phyloP scores from a whole-genome alignment of 2,888 invertebrate species.

The Orchestes rusci region DNA sequence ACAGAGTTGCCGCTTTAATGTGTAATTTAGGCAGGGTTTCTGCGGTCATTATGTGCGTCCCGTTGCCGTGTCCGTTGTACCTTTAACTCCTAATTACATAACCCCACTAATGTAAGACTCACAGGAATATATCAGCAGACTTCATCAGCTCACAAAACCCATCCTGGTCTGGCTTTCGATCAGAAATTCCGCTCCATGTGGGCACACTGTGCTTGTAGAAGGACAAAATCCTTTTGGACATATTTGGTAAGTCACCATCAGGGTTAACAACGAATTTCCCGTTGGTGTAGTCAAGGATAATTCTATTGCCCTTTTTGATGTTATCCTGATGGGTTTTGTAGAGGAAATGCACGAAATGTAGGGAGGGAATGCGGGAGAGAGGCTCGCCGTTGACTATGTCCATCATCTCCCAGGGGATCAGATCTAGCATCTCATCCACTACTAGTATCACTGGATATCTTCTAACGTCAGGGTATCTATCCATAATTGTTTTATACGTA shows the following conservation, averaged over 20 bases:
- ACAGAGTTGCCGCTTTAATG: conserved; percentile 52
- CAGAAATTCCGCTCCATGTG: conserved; percentile 44
- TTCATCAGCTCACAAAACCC: conserved; percentile 48
- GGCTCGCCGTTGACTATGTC: conserved; percentile 58
- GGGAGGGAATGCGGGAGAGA: conserved; percentile 66
- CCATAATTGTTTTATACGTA: too few species aligned
- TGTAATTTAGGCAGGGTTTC: conserved; percentile 49
- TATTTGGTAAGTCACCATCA: conserved; percentile 46
- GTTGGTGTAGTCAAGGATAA: conserved; percentile 37
- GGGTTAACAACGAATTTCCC: conserved; percentile 65
- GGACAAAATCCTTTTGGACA: conserved; percentile 43
- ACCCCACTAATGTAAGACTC: conserved; percentile 37
- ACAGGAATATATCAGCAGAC: conserved; percentile 54
- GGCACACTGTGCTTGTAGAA: conserved; percentile 48
- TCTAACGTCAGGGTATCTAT: too few species aligned
- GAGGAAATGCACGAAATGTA: conserved; percentile 58
- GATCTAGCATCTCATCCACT: conserved; percentile 68
- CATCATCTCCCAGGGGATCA: conserved; percentile 74
- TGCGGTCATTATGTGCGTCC: conserved; percentile 52
- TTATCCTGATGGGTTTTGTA: conserved; percentile 53
- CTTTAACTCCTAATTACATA: too few species aligned
- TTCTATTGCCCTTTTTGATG: conserved; percentile 51
- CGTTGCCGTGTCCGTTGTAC: conserved; percentile 65
- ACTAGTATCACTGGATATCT: conserved; percentile 60
- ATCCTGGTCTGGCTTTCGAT: conserved; percentile 47